Evolutionary conservation across 2,113 vertebrate genomes (phyloP).

Genomic region (Spizaetus ornatus): DNA sequence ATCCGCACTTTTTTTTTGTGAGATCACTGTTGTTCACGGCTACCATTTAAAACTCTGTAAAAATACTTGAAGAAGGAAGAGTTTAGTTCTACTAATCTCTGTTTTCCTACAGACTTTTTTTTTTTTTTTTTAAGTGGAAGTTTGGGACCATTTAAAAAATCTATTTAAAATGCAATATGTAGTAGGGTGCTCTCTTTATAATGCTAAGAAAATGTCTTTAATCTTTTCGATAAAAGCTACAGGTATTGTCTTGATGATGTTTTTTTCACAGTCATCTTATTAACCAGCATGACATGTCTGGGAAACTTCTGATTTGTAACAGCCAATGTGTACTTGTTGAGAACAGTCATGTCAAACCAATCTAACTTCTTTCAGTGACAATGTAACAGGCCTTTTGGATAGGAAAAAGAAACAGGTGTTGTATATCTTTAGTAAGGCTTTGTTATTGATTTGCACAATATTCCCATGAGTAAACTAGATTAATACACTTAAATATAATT

Average conservation of each 20-base stretch:
- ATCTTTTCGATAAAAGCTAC: not conserved
- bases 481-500: not conserved
- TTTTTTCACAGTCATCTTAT: not conserved
- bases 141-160: not conserved
- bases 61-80: not conserved
- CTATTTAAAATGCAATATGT: not conserved
- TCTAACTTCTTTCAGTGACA: not conserved
- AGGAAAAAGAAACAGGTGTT: not conserved
- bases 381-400: not conserved
- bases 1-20: not conserved
- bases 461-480: not conserved
- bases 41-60: not conserved
- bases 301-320: not conserved
- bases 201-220: not conserved
- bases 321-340: not conserved
- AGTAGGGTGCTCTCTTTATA: not conserved
- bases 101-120: not conserved
- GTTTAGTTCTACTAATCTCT: not conserved
- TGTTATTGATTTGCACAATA: not conserved
- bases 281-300: not conserved
- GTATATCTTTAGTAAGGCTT: not conserved
- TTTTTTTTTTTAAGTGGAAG: not conserved
- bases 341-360: not conserved
- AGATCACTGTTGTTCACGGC: not conserved
- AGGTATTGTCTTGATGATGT: not conserved